A percentile compares a stretch with the other conserved stretches of the same genome.
phyloP scores from a whole-genome alignment of 1,140 invertebrate genomes.

The Nasonia giraulti region DNA sequence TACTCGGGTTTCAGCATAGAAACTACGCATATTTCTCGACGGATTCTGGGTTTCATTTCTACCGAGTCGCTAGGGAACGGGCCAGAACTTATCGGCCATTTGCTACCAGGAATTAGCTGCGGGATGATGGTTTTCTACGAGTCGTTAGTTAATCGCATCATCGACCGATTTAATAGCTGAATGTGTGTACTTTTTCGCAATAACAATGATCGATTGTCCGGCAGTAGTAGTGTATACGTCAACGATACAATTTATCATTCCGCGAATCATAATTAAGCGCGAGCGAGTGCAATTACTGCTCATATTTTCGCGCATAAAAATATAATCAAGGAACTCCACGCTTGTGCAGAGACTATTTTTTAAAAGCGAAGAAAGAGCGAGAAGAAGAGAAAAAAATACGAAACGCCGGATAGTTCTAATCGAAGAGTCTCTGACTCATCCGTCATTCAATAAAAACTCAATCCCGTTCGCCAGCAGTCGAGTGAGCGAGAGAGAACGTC shows the following conservation, averaged over 20 bases:
- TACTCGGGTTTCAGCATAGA: too few species aligned
- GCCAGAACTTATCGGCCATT: too few species aligned
- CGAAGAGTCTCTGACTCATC: constrained; percentile 12
- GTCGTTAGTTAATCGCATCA: not conserved
- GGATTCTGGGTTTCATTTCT: too few species aligned
- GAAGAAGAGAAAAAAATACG: not conserved
- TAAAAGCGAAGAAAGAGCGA: not conserved
- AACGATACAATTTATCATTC: constrained; percentile 6
- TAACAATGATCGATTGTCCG: not conserved
- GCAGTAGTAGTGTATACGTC: not conserved
- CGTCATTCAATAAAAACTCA: constrained; percentile 35
- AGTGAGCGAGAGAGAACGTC: not conserved
- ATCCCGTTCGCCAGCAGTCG: constrained; percentile 13
- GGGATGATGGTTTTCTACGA: too few species aligned
- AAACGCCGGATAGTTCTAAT: not conserved
- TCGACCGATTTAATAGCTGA: not conserved
- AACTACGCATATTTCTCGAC: too few species aligned
- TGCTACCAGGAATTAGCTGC: too few species aligned
- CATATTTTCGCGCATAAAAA: not conserved
- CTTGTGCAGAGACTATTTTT: too few species aligned
- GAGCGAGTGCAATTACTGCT: not conserved
- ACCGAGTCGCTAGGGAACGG: too few species aligned
- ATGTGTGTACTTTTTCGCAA: not conserved
- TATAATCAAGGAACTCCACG: not conserved
- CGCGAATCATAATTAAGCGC: not conserved